Base-by-base conservation (phyloP, 1,140 invertebrate species). In the Riptortus pedestris region DNA sequence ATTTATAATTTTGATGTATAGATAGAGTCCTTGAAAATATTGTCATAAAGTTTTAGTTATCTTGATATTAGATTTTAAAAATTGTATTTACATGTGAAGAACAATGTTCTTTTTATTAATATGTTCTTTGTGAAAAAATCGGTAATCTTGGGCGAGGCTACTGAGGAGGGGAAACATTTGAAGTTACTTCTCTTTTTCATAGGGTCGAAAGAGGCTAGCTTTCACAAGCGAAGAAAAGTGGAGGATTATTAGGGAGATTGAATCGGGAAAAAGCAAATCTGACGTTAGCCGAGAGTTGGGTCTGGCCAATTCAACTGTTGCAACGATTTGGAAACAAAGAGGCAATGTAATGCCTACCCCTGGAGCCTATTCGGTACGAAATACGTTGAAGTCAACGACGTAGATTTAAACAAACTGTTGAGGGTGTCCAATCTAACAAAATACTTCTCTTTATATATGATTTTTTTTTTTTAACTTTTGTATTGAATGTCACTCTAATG, bases 221-320 rank as follows among this genome's bases (percentile, higher is more conserved):
- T 80, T 81, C 77, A 80, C 79, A 70, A 77, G 79, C 73, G 79
- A 81, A 76, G 78, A 81, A 76, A 81, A 81, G 76, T 79, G 80
- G 77, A 79, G 80, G 75, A 80, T 80, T 72, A 80, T 81, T 74
- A 79, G 78, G 72, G 79, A 81, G 74, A 80, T 80, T 68, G 79
- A 80, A 71, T 75, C 77, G 59, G 79, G 79, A 52, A 80, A 79
- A 74, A 79, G 77, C 74, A 80, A 81, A 74, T 80, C 78, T 69
- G 79, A 81, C 72, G 79, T 80, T 65, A 79, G 79, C 67, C 73
- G 79, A 43, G 78, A 78, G 69, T 74, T 81, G 66, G 79, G 79
- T 62, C 74, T 80, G 69, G 79, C 79, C 59, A 80, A 79, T 72
- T 80, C 79, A 62, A 81, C 79, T 67, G 79, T 80, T 18, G 79